Base-by-base conservation (phyloP, 2,888 invertebrate species). In the Eudasyphora cyanicolor region DNA sequence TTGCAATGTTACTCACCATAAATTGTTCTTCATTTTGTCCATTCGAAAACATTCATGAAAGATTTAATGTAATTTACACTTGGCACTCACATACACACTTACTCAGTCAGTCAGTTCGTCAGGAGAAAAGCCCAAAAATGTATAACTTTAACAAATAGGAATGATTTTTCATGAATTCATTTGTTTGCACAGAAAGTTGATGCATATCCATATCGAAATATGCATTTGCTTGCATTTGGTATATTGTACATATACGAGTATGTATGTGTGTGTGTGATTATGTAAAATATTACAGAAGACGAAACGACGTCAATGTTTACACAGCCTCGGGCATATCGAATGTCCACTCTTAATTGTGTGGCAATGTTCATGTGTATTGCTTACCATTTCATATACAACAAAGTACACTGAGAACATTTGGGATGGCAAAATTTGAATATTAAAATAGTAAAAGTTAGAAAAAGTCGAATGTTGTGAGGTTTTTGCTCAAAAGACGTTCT, bases 291-390 rank as follows among this genome's bases (percentile, higher is more conserved):
- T 49, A 79, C 71, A 60, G 45, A 80, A 49, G 35, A 75, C 45
- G 64, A 76, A 76, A 54, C 38, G 27, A 49, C 21, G 32, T 67
- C 67, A 67, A 67, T 67, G 67, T 57, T 60, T 42, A 76, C 35
- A 24, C 27, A 69, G 51, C 81, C 69, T 17, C 29, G 51, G 81
- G 81, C 81, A 79, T 76, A 73, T 79, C 51, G 73, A 73, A 81
- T 84, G 84, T 84, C 84, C 84, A 79, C 81, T 84, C 60, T 84
- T 81, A 81, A 84, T 84, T 76, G 81, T 76, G 81, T 76, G 76
- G 27, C 42, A 57, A 54, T 71, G 71, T 54, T 51, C 38, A 19
- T 67, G 3, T 38, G 54, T 54, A n/a, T n/a, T n/a, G n/a, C n/a
- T n/a, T 35, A 21, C 12, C 29, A 51, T n/a, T n/a, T n/a, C 24